These are phyloP conservation scores for Bradypodion ventrale DNA, from an alignment of 2,797 vertebrate genomes.

Conservation along the genomic window DNA sequence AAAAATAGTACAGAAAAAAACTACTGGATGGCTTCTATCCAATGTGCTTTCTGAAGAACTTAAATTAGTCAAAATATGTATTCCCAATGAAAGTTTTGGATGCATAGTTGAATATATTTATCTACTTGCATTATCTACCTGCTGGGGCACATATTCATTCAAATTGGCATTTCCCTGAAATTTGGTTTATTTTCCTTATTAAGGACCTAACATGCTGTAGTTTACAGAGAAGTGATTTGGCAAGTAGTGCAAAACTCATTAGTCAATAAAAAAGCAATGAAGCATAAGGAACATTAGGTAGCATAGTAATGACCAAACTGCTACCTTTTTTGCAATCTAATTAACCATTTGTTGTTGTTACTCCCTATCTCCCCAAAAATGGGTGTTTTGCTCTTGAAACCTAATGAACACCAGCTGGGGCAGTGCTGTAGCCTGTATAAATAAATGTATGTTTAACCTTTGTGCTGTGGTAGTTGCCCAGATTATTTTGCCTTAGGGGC, in stretches of 20 bases:
- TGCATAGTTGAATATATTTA: neutral
- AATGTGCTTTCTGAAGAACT: slow-evolving; percentile 32
- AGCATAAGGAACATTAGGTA: slow-evolving; percentile 67
- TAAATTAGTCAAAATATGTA: slow-evolving; percentile 46
- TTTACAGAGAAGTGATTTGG: slow-evolving; percentile 62
- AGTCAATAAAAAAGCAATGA: slow-evolving; percentile 62
- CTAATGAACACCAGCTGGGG: slow-evolving; percentile 71
- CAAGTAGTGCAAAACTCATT: slow-evolving; percentile 66
- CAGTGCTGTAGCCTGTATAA: slow-evolving; percentile 43
- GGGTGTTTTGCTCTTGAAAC: slow-evolving; percentile 57
- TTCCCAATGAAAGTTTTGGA: slow-evolving; percentile 40
- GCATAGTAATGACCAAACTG: slow-evolving; percentile 63
- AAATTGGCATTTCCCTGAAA: slow-evolving; percentile 3
- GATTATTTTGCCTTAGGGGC: slow-evolving; percentile 63
- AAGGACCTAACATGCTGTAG: slow-evolving; percentile 65
- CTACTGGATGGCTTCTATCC: neutral
- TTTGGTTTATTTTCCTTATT: slow-evolving; percentile 14
- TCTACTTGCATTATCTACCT: slow-evolving; percentile 4
- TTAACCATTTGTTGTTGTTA: slow-evolving; percentile 77
- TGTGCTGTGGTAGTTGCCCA: slow-evolving; percentile 56
- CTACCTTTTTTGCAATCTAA: slow-evolving; percentile 71
- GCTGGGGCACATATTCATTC: neutral
- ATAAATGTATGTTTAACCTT: slow-evolving; percentile 66
- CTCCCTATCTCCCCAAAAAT: slow-evolving; percentile 69
- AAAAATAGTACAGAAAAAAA: neutral